Base-by-base conservation (phyloP, 2,888 invertebrate species). In the Thysanoteuthis rhombus region DNA sequence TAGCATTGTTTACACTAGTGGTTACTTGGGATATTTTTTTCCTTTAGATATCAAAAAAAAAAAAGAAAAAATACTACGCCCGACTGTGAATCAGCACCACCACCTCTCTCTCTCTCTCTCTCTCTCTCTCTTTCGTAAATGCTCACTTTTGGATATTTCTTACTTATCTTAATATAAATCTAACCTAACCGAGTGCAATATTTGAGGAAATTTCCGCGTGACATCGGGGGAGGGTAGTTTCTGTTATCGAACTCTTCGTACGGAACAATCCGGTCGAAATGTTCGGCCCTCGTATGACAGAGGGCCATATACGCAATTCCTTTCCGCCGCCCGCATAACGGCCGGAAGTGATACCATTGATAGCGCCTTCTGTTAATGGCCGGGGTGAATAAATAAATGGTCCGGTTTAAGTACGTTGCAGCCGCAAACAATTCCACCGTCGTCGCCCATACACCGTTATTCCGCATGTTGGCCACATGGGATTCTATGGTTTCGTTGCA, bases 181-280 rank as follows among this genome's bases (percentile, higher is more conserved):
- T 75, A 75, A 75, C 12, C n/a, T 75, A n/a, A 75, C 12, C 75
- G 75, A n/a, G 10, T 75, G 39, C 42, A 93, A 39, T 47, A 93
- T 39, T 58, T 47, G n/a, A 93, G 52, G 58, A 93, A 93, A 36
- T 52, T 47, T 32, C 93, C 93, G n/a, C 36, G 32, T 16, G 39
- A 58, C n/a, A 38, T 38, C 28, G 93, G 93, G 32, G 93, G 93
- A 39, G 58, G 58, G 38, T 19, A 93, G 52, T 93, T 38, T n/a
- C 36, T 93, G 93, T 93, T 93, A 52, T 47, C 58, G 52, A 47
- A 47, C 12, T 58, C n/a, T n/a, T 38, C 58, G 39, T 16, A 36
- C n/a, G 93, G 52, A 38, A 93, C 58, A 47, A 93, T 52, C 39
- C 93, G n/a, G 58, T 93, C 93, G 47, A 93, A 93, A 93, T 93